phyloP scores from a whole-genome alignment of 1,140 invertebrate genomes.

The Semibalanus balanoides region DNA sequence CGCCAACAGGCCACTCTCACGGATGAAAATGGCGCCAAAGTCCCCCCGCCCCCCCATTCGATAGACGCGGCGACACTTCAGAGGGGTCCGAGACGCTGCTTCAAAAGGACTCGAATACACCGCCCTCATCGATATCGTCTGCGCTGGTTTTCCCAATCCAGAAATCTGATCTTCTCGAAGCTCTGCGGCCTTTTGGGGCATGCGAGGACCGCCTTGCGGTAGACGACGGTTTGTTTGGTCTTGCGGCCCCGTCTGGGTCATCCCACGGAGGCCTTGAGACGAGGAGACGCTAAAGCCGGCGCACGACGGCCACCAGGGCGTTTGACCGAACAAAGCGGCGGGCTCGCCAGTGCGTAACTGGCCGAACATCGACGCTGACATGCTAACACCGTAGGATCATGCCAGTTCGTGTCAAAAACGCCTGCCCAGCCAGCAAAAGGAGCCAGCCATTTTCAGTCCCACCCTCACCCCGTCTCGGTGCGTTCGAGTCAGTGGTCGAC shows the following conservation, averaged over 20 bases:
- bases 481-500: no score
- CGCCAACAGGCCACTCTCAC: no score
- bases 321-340: slow-evolving; percentile 1
- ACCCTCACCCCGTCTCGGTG: neutral
- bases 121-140: no score
- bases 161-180: neutral
- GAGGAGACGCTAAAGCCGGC: neutral
- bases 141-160: neutral
- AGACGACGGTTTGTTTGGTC: neutral
- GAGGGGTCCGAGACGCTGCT: neutral
- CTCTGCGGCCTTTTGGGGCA: no score
- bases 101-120: no score
- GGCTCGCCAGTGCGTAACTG: neutral
- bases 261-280: neutral
- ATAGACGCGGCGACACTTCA: neutral
- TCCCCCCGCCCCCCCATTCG: no score
- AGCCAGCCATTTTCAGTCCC: neutral
- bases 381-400: neutral
- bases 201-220: no score
- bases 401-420: neutral
- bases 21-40: no score
- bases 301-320: slow-evolving; percentile 7
- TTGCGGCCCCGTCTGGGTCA: neutral
- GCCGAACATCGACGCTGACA: slow-evolving; percentile 6
- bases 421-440: slow-evolving; percentile 4